Base-by-base conservation (phyloP, 2,797 vertebrate genomes). In the Rhabdophis nuchalis region DNA sequence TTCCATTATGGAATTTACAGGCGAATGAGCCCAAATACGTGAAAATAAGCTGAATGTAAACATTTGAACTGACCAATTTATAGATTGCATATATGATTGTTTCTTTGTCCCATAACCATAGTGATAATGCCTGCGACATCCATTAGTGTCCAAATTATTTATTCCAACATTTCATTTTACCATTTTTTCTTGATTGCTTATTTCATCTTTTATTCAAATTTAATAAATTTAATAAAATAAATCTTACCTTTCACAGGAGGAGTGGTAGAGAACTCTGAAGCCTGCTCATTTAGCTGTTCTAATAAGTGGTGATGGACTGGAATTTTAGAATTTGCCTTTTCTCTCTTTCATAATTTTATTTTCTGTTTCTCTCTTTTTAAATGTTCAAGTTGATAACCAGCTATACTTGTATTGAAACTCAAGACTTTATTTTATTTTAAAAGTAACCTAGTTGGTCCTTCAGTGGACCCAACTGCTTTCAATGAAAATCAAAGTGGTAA, bases 1-100 rank as follows among this genome's bases (percentile, higher is more conserved):
- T 92, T 90, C 94, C 95, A 77, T 95, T 96, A 96, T 96, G 93
- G 95, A 96, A 94, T 92, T 94, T 95, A 91, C 93, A 85, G 92
- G 94, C 91, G 95, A 94, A 97, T 96, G 96, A 96, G 96, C 96
- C 94, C 91, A 93, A 95, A 95, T 97, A 95, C 5, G 96, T 97
- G 96, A 95, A 64, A 94, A 95, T 93, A 2, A 92, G 91, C 92
- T 94, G 95, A 95, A 90, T 29, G 88, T 92, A 89, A 29, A 18
- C 6, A 32, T 41, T 77, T 77, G 36, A 77, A 72, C 32, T 72
- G 68, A 72, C 16, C 68, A 36, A 77, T 77, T 41, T 77, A 41
- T 41, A 77, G 20, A 77, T 77, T 77, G 20, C 36, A 77, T 41
- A 41, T 23, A 41, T 41, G 18, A 23, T 77, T 77, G 8, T 11